Conservation (phyloP, 1,140 invertebrate genomes). For the Fopius arisanus region DNA sequence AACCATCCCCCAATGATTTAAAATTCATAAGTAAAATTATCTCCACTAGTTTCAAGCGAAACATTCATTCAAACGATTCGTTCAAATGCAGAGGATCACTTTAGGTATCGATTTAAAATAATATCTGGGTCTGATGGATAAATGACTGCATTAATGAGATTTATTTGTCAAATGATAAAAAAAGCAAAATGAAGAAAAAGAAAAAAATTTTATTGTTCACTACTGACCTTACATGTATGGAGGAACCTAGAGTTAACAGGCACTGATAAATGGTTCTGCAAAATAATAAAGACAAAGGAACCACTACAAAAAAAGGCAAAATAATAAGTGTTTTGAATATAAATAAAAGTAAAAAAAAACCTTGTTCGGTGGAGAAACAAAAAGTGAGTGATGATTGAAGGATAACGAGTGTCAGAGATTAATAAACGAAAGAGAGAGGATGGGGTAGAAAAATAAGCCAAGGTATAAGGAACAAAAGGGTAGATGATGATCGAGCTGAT, state of each 20-base stretch:
- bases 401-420: background rate
- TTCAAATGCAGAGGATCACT: background rate
- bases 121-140: background rate
- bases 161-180: conserved; percentile 15
- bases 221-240: conserved; percentile 81
- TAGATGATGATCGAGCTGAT: conserved; percentile 13
- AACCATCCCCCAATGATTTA: background rate
- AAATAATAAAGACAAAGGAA: conserved; percentile 75
- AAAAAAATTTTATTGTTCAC: conserved; percentile 42
- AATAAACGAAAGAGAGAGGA: background rate
- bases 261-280: conserved; percentile 88
- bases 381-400: conserved; percentile 12
- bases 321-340: conserved; percentile 67
- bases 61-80: conserved; percentile 2
- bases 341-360: conserved; percentile 64
- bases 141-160: background rate
- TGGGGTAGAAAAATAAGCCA: conserved; percentile 17
- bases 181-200: conserved; percentile 48
- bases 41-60: background rate
- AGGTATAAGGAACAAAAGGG: background rate
- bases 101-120: background rate
- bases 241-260: conserved; percentile 85
- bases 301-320: conserved; percentile 68
- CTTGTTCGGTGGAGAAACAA: background rate
- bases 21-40: background rate